Percentiles rank a stretch among this genome's conserved stretches.
These are phyloP conservation scores for Pipistrellus nathusii DNA, from an alignment of 2,797 vertebrate species.

Conservation along the genomic window DNA sequence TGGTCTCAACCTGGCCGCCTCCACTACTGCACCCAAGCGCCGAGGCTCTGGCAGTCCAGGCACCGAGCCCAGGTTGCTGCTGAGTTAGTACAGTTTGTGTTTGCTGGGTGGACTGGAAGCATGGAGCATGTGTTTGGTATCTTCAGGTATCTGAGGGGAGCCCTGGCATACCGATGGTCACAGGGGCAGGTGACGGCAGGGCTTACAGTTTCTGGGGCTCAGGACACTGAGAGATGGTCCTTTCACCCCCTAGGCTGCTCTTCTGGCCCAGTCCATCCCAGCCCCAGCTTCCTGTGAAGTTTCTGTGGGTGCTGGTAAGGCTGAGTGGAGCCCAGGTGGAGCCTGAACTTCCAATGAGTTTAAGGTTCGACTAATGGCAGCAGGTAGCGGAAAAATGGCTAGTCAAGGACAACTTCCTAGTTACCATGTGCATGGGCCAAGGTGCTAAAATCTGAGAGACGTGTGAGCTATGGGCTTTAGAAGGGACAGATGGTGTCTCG, in stretches of 20 bases:
- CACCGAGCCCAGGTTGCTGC: not conserved
- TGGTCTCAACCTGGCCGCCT: not conserved
- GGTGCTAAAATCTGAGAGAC: not conserved
- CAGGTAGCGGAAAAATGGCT: not conserved
- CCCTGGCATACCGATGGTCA: not conserved
- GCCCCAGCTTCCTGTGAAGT: not conserved
- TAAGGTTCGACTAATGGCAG: not conserved
- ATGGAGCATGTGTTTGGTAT: not conserved
- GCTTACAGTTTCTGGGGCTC: not conserved
- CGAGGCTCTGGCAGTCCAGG: slow-evolving; percentile 7
- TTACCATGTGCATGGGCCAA: not conserved
- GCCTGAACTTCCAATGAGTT: not conserved
- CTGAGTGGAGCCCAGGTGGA: not conserved
- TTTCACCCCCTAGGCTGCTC: not conserved
- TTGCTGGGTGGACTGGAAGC: slow-evolving; percentile 56
- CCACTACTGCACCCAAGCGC: not conserved
- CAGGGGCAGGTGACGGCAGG: too few relatives aligned
- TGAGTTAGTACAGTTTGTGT: slow-evolving; percentile 47
- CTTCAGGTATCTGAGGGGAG: not conserved
- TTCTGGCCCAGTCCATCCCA: not conserved
- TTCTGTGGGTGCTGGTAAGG: not conserved
- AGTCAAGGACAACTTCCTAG: not conserved
- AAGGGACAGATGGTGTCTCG: not conserved
- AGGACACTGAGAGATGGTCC: too few relatives aligned
- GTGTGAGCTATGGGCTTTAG: not conserved